Evolutionary conservation across 2,113 vertebrate genomes (phyloP).

Genomic region (Strix uralensis): DNA sequence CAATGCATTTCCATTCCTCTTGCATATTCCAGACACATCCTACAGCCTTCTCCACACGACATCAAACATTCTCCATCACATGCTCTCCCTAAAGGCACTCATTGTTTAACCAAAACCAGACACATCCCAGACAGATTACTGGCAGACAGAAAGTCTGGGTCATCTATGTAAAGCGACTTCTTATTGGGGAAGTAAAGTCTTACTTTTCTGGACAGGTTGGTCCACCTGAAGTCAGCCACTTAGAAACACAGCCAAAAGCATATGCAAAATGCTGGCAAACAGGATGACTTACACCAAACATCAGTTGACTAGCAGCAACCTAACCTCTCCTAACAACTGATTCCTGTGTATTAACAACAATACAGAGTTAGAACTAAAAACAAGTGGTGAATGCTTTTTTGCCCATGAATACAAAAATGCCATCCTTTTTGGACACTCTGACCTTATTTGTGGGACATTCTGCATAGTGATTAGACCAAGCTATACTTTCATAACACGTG

Average conservation of each 20-base stretch:
- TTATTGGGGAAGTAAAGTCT: background rate
- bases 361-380: background rate
- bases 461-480: background rate
- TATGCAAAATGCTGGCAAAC: background rate
- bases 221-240: background rate
- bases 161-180: background rate
- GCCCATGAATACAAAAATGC: background rate
- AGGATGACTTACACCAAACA: background rate
- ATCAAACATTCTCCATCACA: background rate
- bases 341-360: background rate
- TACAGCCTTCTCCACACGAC: background rate
- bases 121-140: background rate
- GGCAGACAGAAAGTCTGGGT: slow-evolving; percentile 10
- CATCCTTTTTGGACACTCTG: background rate
- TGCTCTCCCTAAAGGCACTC: background rate
- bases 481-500: background rate
- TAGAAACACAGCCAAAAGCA: background rate
- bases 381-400: background rate
- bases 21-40: background rate
- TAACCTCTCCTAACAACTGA: background rate
- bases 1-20: background rate
- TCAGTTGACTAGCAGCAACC: background rate
- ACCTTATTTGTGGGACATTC: background rate
- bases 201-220: background rate
- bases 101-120: background rate